Evolutionary conservation across 2,113 vertebrate species (phyloP).

Genomic region (Cephalopholis sonnerati): DNA sequence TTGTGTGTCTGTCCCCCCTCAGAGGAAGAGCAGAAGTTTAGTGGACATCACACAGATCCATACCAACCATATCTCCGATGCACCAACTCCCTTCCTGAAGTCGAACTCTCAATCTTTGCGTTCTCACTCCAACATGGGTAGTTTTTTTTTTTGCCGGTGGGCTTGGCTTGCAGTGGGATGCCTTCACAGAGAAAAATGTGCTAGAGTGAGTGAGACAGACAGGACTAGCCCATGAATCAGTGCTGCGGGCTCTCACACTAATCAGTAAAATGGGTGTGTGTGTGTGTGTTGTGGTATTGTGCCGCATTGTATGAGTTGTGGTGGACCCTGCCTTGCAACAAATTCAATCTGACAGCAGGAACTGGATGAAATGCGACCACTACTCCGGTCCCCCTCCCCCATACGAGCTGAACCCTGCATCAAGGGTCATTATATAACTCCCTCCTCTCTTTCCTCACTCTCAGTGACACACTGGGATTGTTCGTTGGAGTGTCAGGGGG

Average conservation of each 20-base stretch:
- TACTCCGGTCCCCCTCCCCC: conserved; percentile 55
- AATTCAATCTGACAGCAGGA: conserved; percentile 77
- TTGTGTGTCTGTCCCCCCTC: conserved; percentile 61
- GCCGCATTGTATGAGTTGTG: conserved; percentile 63
- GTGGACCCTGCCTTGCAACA: conserved; percentile 68
- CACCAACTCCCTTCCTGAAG: not conserved
- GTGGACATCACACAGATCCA: conserved; percentile 18
- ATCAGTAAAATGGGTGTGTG: conserved; percentile 56
- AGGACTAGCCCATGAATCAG: conserved; percentile 62
- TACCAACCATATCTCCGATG: conserved; percentile 11
- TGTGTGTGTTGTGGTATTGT: conserved; percentile 30
- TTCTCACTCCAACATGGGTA: conserved; percentile 21
- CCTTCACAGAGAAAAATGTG: conserved; percentile 49
- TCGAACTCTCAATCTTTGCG: conserved; percentile 36
- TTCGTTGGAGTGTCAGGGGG: conserved; percentile 42
- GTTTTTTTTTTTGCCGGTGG: conserved; percentile 2
- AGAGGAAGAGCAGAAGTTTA: conserved; percentile 31
- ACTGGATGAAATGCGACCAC: conserved; percentile 72
- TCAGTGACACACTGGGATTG: conserved; percentile 59
- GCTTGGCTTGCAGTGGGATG: conserved; percentile 18
- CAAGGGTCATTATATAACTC: conserved; percentile 74
- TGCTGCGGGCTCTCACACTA: conserved; percentile 60
- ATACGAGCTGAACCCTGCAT: conserved; percentile 53
- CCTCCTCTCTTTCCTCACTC: conserved; percentile 27
- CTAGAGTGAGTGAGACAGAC: conserved; percentile 47